Evolutionary conservation across 2,888 invertebrate species (phyloP), one percentile per base, ranked within the genome.

Genomic region (Stenodema calcarata): DNA sequence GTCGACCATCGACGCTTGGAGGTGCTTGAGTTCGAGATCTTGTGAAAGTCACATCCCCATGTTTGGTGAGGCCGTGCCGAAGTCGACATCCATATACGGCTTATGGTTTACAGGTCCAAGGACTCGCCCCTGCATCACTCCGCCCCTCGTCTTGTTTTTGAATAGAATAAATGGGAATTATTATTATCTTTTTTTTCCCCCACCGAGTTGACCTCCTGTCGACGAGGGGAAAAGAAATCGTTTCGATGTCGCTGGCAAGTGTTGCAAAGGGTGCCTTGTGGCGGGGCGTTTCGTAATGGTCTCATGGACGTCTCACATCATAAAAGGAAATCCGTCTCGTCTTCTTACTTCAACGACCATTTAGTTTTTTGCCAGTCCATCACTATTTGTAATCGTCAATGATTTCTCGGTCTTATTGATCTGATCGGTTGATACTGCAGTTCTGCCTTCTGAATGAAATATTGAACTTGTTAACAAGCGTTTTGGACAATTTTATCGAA

Each of bases 11-110:
- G 16, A 27, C 11, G 44, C 41, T n/a, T 23, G n/a, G 42, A n/a
- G 78, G 78, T 23, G 41, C 44, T 1, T n/a, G 27, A 42, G 35
- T 35, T 41, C 27, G 44, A 35, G 44, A 78, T 78, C 82, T 84
- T 73, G 84, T 84, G 84, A 84, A 84, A 84, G 84, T 84, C 84
- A 84, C 76, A 84, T 76, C 73, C 28, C 84, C 84, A 84, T 54
- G 75, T 75, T 42, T 75, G 84, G 84, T 75, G 44, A 84, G 75
- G 76, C 73, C 84, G 75, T 28, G 75, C 35, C 35, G 35, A 84
- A 84, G 84, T 76, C 73, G 27, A 35, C 84, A 18, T 23, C 84
- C 84, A 84, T 84, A 84, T 84, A 84, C 73, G 84, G 84, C 47
- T n/a, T 23, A 78, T 23, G 28, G 28, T 35, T 9, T 30, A 75